Evolutionary conservation across 2,888 invertebrate species (phyloP).

Genomic region (Trachelus tabidus): DNA sequence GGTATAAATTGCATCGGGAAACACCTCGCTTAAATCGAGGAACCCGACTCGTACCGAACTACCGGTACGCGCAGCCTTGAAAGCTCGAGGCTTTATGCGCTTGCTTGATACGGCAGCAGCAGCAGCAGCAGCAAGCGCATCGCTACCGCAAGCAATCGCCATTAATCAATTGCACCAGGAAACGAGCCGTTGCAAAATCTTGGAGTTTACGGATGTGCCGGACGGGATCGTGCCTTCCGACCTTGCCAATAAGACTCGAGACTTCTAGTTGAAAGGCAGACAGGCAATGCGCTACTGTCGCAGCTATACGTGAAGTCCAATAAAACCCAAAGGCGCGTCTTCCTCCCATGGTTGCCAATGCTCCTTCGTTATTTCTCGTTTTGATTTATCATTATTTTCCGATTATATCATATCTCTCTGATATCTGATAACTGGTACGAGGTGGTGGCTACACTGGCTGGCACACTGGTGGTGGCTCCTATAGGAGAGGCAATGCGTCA

Average conservation of each 20-base stretch:
- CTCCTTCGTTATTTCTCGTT: not conserved
- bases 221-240: conserved; percentile 40
- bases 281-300: not conserved
- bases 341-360: not conserved
- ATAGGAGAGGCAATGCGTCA: conserved; percentile 36
- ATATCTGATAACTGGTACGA: not conserved
- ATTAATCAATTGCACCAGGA: conserved; percentile 57
- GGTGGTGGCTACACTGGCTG: not conserved
- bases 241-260: conserved; percentile 39
- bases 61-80: not conserved
- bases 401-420: not conserved
- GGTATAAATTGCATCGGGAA: not conserved
- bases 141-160: conserved; percentile 20
- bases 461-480: not conserved
- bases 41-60: not conserved
- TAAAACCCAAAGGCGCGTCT: not conserved
- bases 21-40: not conserved
- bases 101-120: not conserved
- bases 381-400: not conserved
- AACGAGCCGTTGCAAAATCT: conserved; percentile 52
- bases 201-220: conserved; percentile 46
- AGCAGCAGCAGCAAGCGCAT: not conserved
- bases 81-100: not conserved
- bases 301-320: not conserved
- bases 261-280: not conserved